Evolutionary conservation across 2,113 vertebrate genomes (phyloP), one percentile per base, ranked within the genome.

Genomic region (Ovis canadensis): DNA sequence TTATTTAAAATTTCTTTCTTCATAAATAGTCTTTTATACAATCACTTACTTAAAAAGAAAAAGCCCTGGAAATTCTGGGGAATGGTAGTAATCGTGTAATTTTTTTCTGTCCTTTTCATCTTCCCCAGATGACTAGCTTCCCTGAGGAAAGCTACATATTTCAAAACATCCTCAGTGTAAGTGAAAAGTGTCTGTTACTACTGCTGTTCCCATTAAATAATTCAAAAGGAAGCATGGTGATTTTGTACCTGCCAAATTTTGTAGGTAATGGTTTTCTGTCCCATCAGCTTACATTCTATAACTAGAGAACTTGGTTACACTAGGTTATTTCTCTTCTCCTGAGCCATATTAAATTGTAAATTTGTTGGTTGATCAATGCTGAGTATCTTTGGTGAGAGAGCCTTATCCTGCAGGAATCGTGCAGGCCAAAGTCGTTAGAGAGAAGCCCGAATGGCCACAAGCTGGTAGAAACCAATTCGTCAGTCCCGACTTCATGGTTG

Each of bases 161-260:
- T 67, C 62, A 67, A 67, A 67, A n/a, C 33, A 19, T 16, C 4
- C 62, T n/a, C 16, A 67, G 62, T 67, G 40, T 77, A 77, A 43
- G 71, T 27, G 40, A 77, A 77, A 27, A 12, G 3, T 3, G 5
- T 3, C 36, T 77, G 21, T 43, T 43, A 3, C 11, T 36, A 71
- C 8, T 40, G 10, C 19, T 25, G 3, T 40, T 74, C 31, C 9
- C 67, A 67, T 67, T 67, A 36, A 67, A 36, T 36, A n/a, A 67
- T 5, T 67, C 33, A 36, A n/a, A 67, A 40, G 2, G n/a, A 40
- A 36, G 10, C 19, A 12, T 67, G 31, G 33, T 67, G 36, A 40
- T 74, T 23, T 40, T 0, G 0, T 25, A 40, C 10, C 5, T 74
- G 36, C 9, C 36, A 23, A 25, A 40, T 11, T 74, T 19, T 25